Evolutionary conservation across 1,140 invertebrate species (phyloP).

Genomic region (Leguminivora glycinivorella): DNA sequence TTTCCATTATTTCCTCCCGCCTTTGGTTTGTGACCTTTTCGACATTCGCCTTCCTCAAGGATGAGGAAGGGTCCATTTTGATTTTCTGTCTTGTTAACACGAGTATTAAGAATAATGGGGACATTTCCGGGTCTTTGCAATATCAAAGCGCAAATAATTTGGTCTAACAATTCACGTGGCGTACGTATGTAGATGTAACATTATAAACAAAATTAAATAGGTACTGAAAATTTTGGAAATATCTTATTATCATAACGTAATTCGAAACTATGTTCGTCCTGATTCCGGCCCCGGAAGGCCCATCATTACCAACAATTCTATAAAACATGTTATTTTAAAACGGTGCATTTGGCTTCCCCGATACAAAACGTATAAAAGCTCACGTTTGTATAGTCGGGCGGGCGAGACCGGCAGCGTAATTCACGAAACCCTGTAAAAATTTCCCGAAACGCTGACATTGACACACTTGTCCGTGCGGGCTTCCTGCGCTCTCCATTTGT

Average conservation of each 20-base stretch:
- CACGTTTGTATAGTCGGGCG: not conserved
- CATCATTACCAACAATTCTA: not conserved
- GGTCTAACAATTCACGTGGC: not conserved
- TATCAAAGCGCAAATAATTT: not conserved
- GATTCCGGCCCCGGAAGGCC: no score
- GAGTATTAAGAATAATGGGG: not conserved
- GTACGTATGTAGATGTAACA: not conserved
- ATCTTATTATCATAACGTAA: no score
- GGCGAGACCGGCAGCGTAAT: slow-evolving; percentile 43
- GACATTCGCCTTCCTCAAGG: slow-evolving; percentile 5
- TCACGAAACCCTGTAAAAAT: slow-evolving; percentile 50
- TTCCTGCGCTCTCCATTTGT: slow-evolving; percentile 51
- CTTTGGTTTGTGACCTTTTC: slow-evolving; percentile 14
- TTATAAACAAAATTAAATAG: not conserved
- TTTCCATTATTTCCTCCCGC: not conserved
- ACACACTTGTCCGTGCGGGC: slow-evolving; percentile 59
- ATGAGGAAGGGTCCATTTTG: not conserved
- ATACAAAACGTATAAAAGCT: slow-evolving; percentile 4
- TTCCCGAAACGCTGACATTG: slow-evolving; percentile 62
- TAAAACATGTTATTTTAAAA: not conserved
- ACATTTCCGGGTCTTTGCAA: not conserved
- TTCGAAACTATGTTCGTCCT: no score
- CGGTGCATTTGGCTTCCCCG: not conserved
- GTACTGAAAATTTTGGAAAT: not conserved
- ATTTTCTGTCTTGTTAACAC: slow-evolving; percentile 21